phyloP scores from a whole-genome alignment of 2,797 vertebrate genomes.

The Morus bassanus region DNA sequence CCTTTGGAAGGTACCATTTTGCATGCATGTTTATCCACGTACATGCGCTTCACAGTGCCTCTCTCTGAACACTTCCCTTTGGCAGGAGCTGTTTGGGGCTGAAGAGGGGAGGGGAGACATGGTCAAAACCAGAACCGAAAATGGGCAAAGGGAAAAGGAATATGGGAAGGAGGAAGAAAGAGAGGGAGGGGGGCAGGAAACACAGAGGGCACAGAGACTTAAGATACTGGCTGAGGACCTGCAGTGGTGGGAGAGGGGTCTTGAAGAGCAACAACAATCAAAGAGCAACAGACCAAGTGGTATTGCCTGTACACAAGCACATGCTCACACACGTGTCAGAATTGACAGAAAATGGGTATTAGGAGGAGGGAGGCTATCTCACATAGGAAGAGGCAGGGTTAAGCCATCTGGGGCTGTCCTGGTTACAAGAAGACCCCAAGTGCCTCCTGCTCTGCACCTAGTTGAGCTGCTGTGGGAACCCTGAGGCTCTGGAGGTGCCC shows the following conservation, averaged over 20 bases:
- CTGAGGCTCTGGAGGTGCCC: background rate
- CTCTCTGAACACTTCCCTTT: background rate
- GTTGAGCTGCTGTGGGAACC: background rate
- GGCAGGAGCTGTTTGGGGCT: background rate
- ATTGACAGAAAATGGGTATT: background rate
- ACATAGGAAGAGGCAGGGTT: background rate
- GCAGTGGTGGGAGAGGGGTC: background rate
- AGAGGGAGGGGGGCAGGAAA: background rate
- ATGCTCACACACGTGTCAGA: background rate
- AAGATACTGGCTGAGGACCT: background rate
- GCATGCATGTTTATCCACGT: rapidly evolving
- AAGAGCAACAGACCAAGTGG: background rate
- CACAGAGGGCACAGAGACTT: background rate
- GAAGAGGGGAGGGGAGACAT: background rate
- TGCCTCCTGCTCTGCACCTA: background rate
- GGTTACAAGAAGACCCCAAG: background rate
- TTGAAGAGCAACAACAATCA: background rate
- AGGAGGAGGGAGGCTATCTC: background rate
- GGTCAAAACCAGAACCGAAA: background rate
- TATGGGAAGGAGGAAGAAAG: background rate
- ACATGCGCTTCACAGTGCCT: background rate
- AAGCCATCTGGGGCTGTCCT: background rate
- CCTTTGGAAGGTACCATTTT: background rate
- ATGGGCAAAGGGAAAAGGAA: background rate
- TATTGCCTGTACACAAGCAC: background rate